Conservation (phyloP, 1,140 invertebrate genomes). For the Leptinotarsa defecta region DNA sequence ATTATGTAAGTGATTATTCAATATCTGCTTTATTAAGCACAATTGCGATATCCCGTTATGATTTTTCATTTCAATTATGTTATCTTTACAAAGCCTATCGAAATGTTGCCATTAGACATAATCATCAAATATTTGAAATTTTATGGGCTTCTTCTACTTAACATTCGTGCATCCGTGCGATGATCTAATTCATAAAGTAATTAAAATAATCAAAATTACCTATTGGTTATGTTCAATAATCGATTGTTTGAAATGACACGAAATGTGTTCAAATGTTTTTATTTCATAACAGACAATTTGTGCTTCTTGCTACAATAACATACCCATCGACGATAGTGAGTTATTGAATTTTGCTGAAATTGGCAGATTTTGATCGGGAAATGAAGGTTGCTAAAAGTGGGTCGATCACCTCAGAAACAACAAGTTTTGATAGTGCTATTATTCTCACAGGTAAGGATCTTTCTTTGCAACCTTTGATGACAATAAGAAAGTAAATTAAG, state of each 20-base stretch:
- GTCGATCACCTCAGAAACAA: background rate
- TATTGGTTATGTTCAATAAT: background rate
- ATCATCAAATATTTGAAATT: too few relatives aligned
- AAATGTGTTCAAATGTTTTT: background rate
- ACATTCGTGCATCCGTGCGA: background rate
- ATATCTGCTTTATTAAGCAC: too few relatives aligned
- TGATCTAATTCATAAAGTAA: background rate
- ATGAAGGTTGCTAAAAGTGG: background rate
- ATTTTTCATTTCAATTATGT: too few relatives aligned
- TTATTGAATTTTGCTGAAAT: background rate
- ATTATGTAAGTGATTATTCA: too few relatives aligned
- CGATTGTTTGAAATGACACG: background rate
- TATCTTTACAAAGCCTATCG: too few relatives aligned
- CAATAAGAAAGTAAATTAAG: background rate
- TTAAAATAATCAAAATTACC: background rate
- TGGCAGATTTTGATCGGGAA: background rate
- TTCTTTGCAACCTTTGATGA: background rate
- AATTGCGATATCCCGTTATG: too few relatives aligned
- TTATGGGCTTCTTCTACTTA: too few relatives aligned
- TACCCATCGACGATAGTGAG: background rate
- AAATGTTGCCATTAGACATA: too few relatives aligned
- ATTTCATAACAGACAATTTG: background rate
- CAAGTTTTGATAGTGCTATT: slow-evolving; percentile 23
- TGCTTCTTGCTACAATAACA: background rate
- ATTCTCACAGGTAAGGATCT: slow-evolving; percentile 23